A percentile compares a stretch with the other conserved stretches of the same genome.
phyloP scores from a whole-genome alignment of 2,113 vertebrate genomes.

The Alligator sinensis region DNA sequence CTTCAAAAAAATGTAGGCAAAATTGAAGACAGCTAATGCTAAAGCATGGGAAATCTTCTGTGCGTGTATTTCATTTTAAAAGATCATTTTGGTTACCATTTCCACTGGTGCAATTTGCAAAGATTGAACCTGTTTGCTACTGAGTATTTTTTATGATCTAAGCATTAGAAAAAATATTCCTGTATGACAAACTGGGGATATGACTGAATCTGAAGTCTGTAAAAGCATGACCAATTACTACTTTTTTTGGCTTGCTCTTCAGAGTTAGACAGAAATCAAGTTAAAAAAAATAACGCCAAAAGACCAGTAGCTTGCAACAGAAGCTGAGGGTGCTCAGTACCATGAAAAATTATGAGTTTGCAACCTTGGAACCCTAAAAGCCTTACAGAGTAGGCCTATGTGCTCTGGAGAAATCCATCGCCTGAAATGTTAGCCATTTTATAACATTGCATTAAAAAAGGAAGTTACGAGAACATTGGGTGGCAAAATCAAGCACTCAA shows the following conservation, averaged over 20 bases:
- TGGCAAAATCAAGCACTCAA: background rate
- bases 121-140: background rate
- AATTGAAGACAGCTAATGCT: background rate
- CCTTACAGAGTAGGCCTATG: background rate
- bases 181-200: background rate
- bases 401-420: background rate
- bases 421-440: background rate
- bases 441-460: background rate
- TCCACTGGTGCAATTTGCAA: background rate
- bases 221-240: background rate
- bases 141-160: background rate
- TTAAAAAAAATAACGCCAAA: background rate
- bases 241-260: background rate
- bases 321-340: background rate
- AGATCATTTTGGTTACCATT: background rate
- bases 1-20: background rate
- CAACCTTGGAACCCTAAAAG: background rate
- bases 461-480: background rate
- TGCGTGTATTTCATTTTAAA: background rate
- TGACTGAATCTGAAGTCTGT: background rate
- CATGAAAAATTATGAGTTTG: rapidly evolving
- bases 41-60: background rate
- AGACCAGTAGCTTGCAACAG: background rate
- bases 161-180: background rate
- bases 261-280: background rate